Percentiles rank a stretch among this genome's conserved stretches.
phyloP scores from a whole-genome alignment of 2,113 vertebrate genomes.

The Misgurnus anguillicaudatus region DNA sequence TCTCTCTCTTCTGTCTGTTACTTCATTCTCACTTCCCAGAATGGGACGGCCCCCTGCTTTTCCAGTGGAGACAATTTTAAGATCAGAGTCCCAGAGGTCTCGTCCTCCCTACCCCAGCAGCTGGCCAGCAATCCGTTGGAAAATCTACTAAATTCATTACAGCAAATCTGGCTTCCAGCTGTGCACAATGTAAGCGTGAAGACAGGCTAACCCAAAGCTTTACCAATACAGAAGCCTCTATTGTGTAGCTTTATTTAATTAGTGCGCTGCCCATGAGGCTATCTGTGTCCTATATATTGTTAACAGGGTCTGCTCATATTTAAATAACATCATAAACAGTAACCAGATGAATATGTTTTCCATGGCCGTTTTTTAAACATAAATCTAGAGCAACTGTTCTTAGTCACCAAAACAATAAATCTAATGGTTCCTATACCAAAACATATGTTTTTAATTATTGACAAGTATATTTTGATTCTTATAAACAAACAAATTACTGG shows the following conservation, averaged over 20 bases:
- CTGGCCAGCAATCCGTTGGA: slow-evolving; percentile 47
- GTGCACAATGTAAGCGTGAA: slow-evolving; percentile 42
- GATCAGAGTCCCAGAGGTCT: slow-evolving; percentile 47
- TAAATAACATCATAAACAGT: too few relatives aligned
- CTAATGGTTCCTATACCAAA: too few relatives aligned
- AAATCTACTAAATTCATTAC: slow-evolving; percentile 40
- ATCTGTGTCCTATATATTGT: not conserved
- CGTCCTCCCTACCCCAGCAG: slow-evolving; percentile 43
- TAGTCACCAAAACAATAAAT: too few relatives aligned
- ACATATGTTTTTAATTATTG: too few relatives aligned
- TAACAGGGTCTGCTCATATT: not conserved
- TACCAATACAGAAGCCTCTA: not conserved
- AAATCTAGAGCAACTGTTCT: not conserved
- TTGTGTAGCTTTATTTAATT: not conserved
- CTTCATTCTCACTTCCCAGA: slow-evolving; percentile 59
- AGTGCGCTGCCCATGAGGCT: not conserved
- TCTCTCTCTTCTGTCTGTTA: slow-evolving; percentile 21
- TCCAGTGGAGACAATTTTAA: slow-evolving; percentile 52
- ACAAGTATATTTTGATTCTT: too few relatives aligned
- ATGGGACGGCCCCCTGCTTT: slow-evolving; percentile 44
- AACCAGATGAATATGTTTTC: too few relatives aligned
- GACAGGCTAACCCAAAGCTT: slow-evolving; percentile 18
- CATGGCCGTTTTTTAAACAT: too few relatives aligned
- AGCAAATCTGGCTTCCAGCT: slow-evolving; percentile 70
- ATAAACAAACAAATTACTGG: too few relatives aligned